Evolutionary conservation across 2,888 invertebrate species (phyloP), one percentile per base, ranked within the genome.

Genomic region (Chrysolina oricalcia): DNA sequence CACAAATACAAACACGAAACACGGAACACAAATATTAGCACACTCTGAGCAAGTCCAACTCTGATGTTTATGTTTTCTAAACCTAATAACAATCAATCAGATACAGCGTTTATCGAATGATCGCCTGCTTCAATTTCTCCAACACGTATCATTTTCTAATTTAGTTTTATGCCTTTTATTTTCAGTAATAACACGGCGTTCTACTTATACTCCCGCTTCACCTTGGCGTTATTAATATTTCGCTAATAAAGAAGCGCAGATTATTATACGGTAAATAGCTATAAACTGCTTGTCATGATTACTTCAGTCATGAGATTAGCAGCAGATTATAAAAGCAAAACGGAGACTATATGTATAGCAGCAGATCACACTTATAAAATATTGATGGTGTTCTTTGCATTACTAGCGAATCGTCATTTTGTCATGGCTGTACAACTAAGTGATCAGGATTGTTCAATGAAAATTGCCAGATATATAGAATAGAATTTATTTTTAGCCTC

Each of bases 71-170:
- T 53, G 53, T 53, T 53, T 53, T 53, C 53, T 21, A 53, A 53
- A 13, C 53, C 19, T 23, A 43, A 23, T 53, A 53, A 53, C 19
- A 19, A 53, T 53, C 53, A 53, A 53, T 53, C 19, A 21, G 11
- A 48, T 19, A 53, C 21, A 11, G 53, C 53, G 11, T 53, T 53
- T 53, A 53, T 53, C 53, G 53, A 53, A 53, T 53, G 53, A 53
- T 53, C 53, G 21, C 53, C 53, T 53, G 21, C 21, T 13, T 53
- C 21, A 53, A 53, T 53, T 53, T 53, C 53, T 53, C 21, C 53
- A 23, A 53, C 53, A 53, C 53, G 53, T 53, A 53, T 53, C 53
- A 53, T 53, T 53, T 53, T 53, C 53, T 53, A 21, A 53, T 53
- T 53, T 53, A 53, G 19, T 23, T 53, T 53, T 21, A 53, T 21